Conservation (phyloP, 2,888 invertebrate species). For the Hipparchia semele region DNA sequence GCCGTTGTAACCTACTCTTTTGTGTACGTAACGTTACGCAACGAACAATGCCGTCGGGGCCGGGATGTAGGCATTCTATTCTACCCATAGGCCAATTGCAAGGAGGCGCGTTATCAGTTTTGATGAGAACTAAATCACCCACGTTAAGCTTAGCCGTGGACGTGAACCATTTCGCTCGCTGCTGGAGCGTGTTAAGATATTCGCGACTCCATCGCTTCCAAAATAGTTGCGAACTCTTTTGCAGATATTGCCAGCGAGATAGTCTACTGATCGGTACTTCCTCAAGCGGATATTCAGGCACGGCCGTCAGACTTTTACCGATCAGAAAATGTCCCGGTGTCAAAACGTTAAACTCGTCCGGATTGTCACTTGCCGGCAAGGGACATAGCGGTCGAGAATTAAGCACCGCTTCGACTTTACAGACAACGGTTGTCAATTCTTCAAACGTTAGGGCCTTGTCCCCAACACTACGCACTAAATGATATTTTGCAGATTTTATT, state of each 20-base stretch:
- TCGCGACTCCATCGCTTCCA: background rate
- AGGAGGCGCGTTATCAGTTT: background rate
- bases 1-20: background rate
- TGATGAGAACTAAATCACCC: background rate
- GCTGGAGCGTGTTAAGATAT: background rate
- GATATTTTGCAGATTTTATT: background rate
- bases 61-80: background rate
- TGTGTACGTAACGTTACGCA: background rate
- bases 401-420: background rate
- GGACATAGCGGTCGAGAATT: background rate
- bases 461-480: background rate
- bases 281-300: no score
- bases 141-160: background rate
- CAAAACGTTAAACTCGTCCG: background rate
- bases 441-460: background rate
- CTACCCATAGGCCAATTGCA: background rate
- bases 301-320: background rate
- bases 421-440: background rate
- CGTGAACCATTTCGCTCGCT: background rate
- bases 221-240: no score
- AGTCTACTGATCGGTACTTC: no score
- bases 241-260: no score
- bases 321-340: background rate
- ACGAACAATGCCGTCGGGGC: constrained; percentile 1
- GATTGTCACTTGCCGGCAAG: background rate